Evolutionary conservation across 2,888 invertebrate genomes (phyloP).

Genomic region (Tethea ocularis): DNA sequence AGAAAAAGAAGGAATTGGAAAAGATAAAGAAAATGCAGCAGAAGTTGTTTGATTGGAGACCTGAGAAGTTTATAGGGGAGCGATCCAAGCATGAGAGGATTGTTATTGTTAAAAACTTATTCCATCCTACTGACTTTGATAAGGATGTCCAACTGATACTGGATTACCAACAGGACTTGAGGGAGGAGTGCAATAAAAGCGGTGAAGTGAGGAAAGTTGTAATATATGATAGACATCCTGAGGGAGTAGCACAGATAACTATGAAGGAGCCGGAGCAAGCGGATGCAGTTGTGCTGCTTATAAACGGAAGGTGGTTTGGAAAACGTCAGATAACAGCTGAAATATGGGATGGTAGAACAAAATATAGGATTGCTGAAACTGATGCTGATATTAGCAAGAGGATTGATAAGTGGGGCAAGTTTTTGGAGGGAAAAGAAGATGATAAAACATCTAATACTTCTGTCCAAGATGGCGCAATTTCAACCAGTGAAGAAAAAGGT

Average conservation of each 20-base stretch:
- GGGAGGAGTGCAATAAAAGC: slow-evolving; percentile 94
- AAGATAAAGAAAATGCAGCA: slow-evolving; percentile 96
- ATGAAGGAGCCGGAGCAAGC: slow-evolving; percentile 96
- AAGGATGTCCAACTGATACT: slow-evolving; percentile 93
- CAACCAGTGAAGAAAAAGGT: slow-evolving; percentile 14
- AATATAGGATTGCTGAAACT: slow-evolving; percentile 95
- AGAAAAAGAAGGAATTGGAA: slow-evolving; percentile 94
- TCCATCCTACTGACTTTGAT: slow-evolving; percentile 94
- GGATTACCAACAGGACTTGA: slow-evolving; percentile 95
- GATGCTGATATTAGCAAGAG: slow-evolving; percentile 93
- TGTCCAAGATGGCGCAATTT: slow-evolving; percentile 10
- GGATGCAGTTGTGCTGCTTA: slow-evolving; percentile 92
- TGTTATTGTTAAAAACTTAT: slow-evolving; percentile 97
- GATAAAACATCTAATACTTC: slow-evolving; percentile 21
- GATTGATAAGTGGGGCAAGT: slow-evolving; percentile 94
- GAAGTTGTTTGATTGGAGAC: slow-evolving; percentile 98
- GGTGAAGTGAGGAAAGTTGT: slow-evolving; percentile 96
- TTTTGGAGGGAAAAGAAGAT: slow-evolving; percentile 86
- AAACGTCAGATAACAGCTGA: slow-evolving; percentile 93
- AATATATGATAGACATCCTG: slow-evolving; percentile 96
- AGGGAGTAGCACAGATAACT: slow-evolving; percentile 96
- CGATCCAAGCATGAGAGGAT: slow-evolving; percentile 94
- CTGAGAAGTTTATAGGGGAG: slow-evolving; percentile 94
- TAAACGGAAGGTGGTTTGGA: slow-evolving; percentile 96
- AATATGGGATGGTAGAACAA: slow-evolving; percentile 98